Percentiles rank a stretch among this genome's conserved stretches.
These are phyloP conservation scores for Brachypterus glaber DNA, from an alignment of 2,888 invertebrate genomes.

Conservation along the genomic window DNA sequence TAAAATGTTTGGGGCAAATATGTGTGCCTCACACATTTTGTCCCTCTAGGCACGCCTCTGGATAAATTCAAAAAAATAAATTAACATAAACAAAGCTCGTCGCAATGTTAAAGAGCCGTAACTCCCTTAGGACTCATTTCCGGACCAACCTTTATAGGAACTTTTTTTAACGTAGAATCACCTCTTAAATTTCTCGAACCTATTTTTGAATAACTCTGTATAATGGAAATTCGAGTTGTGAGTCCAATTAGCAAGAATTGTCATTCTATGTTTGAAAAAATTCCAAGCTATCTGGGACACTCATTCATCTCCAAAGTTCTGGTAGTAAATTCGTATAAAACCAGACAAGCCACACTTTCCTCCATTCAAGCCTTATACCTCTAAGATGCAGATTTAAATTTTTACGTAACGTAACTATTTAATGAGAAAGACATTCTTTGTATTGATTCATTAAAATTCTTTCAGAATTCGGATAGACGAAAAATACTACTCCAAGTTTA, in stretches of 20 bases:
- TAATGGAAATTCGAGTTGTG: conserved; percentile 18
- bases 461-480: conserved; percentile 1
- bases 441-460: conserved; percentile 5
- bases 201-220: conserved; percentile 13
- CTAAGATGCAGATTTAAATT: conserved; percentile 9
- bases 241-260: conserved; percentile 30
- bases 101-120: too few species aligned
- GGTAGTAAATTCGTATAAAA: conserved; percentile 14
- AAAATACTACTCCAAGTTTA: conserved; percentile 5
- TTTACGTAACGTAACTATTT: conserved; percentile 22
- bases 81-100: too few species aligned
- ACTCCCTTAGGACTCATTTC: too few species aligned
- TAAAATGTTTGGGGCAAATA: too few species aligned
- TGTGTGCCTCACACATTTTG: too few species aligned
- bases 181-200: too few species aligned
- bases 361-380: conserved; percentile 12
- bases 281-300: conserved; percentile 17
- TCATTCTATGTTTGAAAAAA: conserved; percentile 27
- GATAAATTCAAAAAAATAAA: too few species aligned
- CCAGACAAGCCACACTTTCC: conserved; percentile 15
- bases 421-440: conserved; percentile 1
- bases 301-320: conserved; percentile 15
- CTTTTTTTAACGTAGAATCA: too few species aligned
- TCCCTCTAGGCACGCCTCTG: too few species aligned
- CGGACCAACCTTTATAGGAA: too few species aligned